Conservation (phyloP, 2,888 invertebrate species). For the Phyllotreta striolata region DNA sequence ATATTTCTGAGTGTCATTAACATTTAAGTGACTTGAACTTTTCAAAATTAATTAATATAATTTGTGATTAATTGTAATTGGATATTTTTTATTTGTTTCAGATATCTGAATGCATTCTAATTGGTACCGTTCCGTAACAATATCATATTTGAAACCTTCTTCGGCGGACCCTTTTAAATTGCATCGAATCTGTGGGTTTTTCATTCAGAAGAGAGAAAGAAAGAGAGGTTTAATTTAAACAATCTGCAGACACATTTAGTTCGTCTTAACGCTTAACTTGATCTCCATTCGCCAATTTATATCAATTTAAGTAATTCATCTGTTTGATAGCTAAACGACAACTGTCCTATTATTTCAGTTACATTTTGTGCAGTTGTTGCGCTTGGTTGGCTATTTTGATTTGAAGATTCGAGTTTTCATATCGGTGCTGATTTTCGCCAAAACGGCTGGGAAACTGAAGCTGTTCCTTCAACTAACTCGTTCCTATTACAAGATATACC, state of each 20-base stretch:
- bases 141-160: slow-evolving; percentile 47
- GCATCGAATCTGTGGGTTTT: slow-evolving; percentile 53
- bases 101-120: slow-evolving; percentile 54
- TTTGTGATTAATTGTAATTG: background rate
- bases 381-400: slow-evolving; percentile 24
- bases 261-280: slow-evolving; percentile 21
- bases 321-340: slow-evolving; percentile 46
- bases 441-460: slow-evolving; percentile 51
- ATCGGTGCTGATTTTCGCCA: slow-evolving; percentile 51
- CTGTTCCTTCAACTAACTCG: slow-evolving; percentile 21
- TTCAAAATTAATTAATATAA: background rate
- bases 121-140: slow-evolving; percentile 30
- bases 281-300: slow-evolving; percentile 51
- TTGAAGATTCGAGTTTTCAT: slow-evolving; percentile 15
- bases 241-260: slow-evolving; percentile 8
- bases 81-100: slow-evolving; percentile 46
- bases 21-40: no score
- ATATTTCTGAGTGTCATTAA: no score
- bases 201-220: slow-evolving; percentile 58
- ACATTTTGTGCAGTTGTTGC: slow-evolving; percentile 32
- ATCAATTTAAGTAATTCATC: slow-evolving; percentile 56
- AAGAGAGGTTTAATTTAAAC: slow-evolving; percentile 52
- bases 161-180: slow-evolving; percentile 49
- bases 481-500: slow-evolving; percentile 35
- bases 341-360: slow-evolving; percentile 47